phyloP scores from a whole-genome alignment of 2,888 invertebrate species.

The Drosophila siamana region DNA sequence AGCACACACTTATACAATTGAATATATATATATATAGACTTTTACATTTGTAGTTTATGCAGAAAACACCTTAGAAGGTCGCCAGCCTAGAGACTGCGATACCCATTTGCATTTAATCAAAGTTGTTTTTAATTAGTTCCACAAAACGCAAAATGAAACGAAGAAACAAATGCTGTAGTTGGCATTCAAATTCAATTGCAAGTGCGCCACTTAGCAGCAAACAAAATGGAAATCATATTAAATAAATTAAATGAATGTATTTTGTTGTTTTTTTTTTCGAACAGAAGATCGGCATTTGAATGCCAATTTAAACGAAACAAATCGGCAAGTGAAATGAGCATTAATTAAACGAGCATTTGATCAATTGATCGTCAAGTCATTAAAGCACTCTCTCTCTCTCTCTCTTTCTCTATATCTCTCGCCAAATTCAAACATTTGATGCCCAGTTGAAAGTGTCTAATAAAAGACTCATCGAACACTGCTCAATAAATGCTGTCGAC shows the following conservation, averaged over 20 bases:
- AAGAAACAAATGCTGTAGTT: no score
- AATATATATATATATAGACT: constrained; percentile 2
- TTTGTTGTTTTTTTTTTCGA: background rate
- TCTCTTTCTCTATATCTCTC: no score
- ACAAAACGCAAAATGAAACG: no score
- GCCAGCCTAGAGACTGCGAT: constrained; percentile 23
- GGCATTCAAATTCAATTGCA: background rate
- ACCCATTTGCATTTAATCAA: constrained; percentile 54
- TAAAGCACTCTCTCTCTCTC: background rate
- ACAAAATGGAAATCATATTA: constrained; percentile 2
- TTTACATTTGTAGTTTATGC: constrained; percentile 5
- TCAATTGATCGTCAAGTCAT: background rate
- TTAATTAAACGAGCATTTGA: background rate
- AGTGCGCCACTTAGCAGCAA: background rate
- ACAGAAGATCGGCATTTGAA: background rate
- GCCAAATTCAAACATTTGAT: background rate
- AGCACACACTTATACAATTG: background rate
- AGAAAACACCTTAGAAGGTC: constrained; percentile 38
- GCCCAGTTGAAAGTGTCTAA: background rate
- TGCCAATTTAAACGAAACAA: background rate
- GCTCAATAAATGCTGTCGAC: background rate
- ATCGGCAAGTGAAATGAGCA: background rate
- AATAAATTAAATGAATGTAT: constrained; percentile 1
- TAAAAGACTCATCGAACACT: background rate
- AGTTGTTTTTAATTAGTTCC: constrained; percentile 44